These are phyloP conservation scores for Metacarcinus magister DNA, from an alignment of 2,888 invertebrate species.

Conservation along the genomic window DNA sequence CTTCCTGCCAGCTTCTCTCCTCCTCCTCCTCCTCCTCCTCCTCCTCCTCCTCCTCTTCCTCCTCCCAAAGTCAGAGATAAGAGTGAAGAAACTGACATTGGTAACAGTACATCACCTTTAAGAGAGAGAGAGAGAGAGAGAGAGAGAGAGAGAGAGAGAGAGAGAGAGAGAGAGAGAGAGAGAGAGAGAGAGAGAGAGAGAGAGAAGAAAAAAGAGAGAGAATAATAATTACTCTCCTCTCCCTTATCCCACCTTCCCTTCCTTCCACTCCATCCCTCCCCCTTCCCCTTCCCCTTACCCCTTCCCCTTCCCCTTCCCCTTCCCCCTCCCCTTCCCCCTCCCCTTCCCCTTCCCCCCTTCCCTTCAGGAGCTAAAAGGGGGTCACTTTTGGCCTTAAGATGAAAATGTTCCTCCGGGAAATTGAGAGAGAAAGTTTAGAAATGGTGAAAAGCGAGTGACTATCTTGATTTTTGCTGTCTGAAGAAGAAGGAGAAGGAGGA, in stretches of 20 bases:
- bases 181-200: constrained; percentile 5
- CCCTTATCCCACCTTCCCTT: too few species aligned
- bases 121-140: constrained; percentile 43
- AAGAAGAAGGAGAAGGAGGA: too few species aligned
- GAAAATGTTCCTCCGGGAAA: neutral
- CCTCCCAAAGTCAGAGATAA: neutral
- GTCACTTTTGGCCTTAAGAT: neutral
- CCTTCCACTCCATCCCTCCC: too few species aligned
- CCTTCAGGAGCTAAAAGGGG: constrained; percentile 10
- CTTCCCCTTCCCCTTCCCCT: neutral
- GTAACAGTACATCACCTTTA: neutral
- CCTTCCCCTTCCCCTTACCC: too few species aligned
- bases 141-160: constrained; percentile 56
- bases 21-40: too few species aligned
- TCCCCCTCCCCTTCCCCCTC: neutral
- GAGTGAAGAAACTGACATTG: constrained; percentile 46
- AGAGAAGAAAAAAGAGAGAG: too few species aligned
- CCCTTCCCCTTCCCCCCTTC: neutral
- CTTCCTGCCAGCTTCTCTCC: neutral
- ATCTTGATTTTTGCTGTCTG: neutral
- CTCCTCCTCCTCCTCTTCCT: too few species aligned
- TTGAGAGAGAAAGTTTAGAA: neutral
- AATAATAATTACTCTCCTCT: neutral
- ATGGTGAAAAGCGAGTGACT: neutral
- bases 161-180: constrained; percentile 54